Evolutionary conservation across 2,888 invertebrate species (phyloP).

Genomic region (Idaea aversata): DNA sequence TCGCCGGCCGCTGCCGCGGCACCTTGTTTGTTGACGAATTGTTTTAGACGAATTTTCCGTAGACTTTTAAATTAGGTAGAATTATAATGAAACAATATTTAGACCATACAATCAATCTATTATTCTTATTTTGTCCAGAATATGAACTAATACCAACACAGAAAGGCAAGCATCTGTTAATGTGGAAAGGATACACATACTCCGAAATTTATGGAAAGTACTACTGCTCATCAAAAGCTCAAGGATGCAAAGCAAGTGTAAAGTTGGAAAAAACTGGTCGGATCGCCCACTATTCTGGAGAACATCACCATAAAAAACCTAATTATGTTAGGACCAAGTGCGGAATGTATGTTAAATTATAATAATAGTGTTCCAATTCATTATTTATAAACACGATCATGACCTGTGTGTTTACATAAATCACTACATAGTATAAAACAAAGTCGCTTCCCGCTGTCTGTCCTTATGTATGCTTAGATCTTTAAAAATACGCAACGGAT

Average conservation of each 20-base stretch:
- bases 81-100: no score
- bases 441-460: no score
- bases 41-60: no score
- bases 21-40: no score
- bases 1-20: no score
- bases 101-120: background rate
- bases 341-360: background rate
- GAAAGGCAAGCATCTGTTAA: background rate
- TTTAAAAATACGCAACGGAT: no score
- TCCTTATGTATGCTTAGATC: no score
- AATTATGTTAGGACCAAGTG: slow-evolving; percentile 22
- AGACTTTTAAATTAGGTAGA: no score
- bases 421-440: no score
- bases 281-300: slow-evolving; percentile 25
- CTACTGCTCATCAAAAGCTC: slow-evolving; percentile 11
- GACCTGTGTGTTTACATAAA: background rate
- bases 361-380: background rate
- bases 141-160: background rate
- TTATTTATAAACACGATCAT: background rate
- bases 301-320: slow-evolving; percentile 38
- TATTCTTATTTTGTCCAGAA: background rate
- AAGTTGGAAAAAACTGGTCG: slow-evolving; percentile 31
- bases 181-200: slow-evolving; percentile 16
- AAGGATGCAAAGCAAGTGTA: slow-evolving; percentile 23
- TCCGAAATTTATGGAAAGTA: slow-evolving; percentile 5